Evolutionary conservation across 2,113 vertebrate species (phyloP), one percentile per base, ranked within the genome.

Genomic region (Nothocercus julius): DNA sequence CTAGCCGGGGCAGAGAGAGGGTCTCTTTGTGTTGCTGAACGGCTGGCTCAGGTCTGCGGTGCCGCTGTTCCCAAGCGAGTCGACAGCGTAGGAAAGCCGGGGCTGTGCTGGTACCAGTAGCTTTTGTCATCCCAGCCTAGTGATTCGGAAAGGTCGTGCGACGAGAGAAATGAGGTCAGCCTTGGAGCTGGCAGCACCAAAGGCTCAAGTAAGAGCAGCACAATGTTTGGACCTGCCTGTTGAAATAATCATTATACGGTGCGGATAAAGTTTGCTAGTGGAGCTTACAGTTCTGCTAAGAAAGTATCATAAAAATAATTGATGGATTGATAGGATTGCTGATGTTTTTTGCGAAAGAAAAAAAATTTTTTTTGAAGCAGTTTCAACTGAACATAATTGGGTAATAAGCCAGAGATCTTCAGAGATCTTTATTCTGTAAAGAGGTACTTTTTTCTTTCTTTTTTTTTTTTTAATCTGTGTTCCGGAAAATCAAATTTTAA

Each of bases 91-190:
- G 63, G 61, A 19, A 40, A 79, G 40, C 82, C 10, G 0, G 54
- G 49, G 72, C 79, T 83, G 27, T 89, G 63, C 73, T 40, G 40
- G 49, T 76, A 44, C 36, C 0, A 0, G 59, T 64, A 67, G 72
- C 27, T 1, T 24, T 54, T 91, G 70, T 73, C 84, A 40, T 89
- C 61, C 54, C 54, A 51, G 62, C 38, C 73, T 51, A 14, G 38
- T 59, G 49, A 94, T 66, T 70, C 5, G 11, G 64, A 79, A 95
- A 66, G 79, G 61, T 87, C 1, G 0, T 51, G 44, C 56, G 89
- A 67, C 87, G 75, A 84, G 63, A 86, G 62, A 53, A 95, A 82
- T 9, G 40, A 81, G 85, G 61, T 94, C 64, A 94, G 44, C 36
- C 32, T 0, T 0, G 63, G 80, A 91, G 18, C 7, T 88, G 76